These are phyloP conservation scores for Pyrochroa serraticornis DNA, from an alignment of 2,888 invertebrate species.

Conservation along the genomic window DNA sequence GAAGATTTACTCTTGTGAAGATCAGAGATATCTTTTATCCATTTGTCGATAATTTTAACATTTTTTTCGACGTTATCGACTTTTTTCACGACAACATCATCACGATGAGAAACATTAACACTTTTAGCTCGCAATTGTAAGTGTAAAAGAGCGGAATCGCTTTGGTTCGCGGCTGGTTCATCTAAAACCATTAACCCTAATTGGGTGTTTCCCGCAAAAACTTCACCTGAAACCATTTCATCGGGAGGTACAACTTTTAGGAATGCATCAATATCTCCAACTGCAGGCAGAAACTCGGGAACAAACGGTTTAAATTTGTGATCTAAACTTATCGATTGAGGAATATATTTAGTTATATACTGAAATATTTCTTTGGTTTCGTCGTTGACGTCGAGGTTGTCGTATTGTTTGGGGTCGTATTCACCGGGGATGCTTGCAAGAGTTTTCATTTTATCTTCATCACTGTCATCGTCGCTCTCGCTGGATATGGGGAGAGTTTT, in stretches of 20 bases:
- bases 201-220: constrained; percentile 51
- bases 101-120: constrained; percentile 55
- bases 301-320: constrained; percentile 92
- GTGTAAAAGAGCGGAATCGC: constrained; percentile 92
- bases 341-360: constrained; percentile 90
- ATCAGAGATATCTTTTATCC: constrained; percentile 95
- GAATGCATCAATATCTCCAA: constrained; percentile 98
- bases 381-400: constrained; percentile 77
- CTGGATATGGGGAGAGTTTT: constrained; percentile 18
- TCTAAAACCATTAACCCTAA: constrained; percentile 81
- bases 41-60: constrained; percentile 89
- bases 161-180: constrained; percentile 94
- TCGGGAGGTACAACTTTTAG: constrained; percentile 90
- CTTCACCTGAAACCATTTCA: constrained; percentile 53
- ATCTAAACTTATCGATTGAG: constrained; percentile 88
- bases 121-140: constrained; percentile 82
- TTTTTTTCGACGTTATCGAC: constrained; percentile 85
- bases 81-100: constrained; percentile 67
- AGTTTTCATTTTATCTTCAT: constrained; percentile 32
- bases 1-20: constrained; percentile 89
- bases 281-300: constrained; percentile 96
- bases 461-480: constrained; percentile 25
- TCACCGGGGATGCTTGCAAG: constrained; percentile 56
- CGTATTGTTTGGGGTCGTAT: constrained; percentile 85
- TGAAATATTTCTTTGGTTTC: constrained; percentile 93